phyloP scores from a whole-genome alignment of 1,140 invertebrate species.

The Brachionus paranguensis region DNA sequence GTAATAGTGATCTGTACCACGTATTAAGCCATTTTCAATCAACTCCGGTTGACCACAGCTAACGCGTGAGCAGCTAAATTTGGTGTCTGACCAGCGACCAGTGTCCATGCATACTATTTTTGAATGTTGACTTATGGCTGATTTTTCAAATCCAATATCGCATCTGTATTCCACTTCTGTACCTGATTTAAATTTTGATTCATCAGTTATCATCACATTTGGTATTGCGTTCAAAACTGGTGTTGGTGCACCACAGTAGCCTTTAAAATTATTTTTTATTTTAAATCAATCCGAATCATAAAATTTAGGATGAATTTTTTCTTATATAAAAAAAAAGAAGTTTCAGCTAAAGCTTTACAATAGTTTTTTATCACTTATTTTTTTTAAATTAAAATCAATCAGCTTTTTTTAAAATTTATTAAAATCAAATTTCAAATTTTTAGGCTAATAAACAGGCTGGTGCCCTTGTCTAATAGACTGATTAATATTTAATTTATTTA shows the following conservation, averaged over 20 bases:
- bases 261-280: neutral
- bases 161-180: slow-evolving; percentile 35
- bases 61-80: slow-evolving; percentile 13
- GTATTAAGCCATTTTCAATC: slow-evolving; percentile 13
- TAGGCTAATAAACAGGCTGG: too few relatives aligned
- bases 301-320: too few relatives aligned
- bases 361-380: too few relatives aligned
- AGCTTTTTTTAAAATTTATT: too few relatives aligned
- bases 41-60: slow-evolving; percentile 5
- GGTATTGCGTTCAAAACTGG: slow-evolving; percentile 13
- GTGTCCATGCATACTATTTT: slow-evolving; percentile 14
- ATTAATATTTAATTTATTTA: too few relatives aligned
- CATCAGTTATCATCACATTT: slow-evolving; percentile 5
- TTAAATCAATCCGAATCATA: too few relatives aligned
- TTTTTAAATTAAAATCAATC: too few relatives aligned
- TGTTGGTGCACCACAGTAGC: neutral
- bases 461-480: too few relatives aligned
- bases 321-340: too few relatives aligned
- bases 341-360: too few relatives aligned
- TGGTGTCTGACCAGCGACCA: slow-evolving; percentile 11
- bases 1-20: neutral
- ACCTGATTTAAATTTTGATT: slow-evolving; percentile 11
- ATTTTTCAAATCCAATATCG: slow-evolving; percentile 9
- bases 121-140: neutral
- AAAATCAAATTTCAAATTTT: too few relatives aligned